Evolutionary conservation across 2,113 vertebrate species (phyloP).

Genomic region (Trichechus manatus): DNA sequence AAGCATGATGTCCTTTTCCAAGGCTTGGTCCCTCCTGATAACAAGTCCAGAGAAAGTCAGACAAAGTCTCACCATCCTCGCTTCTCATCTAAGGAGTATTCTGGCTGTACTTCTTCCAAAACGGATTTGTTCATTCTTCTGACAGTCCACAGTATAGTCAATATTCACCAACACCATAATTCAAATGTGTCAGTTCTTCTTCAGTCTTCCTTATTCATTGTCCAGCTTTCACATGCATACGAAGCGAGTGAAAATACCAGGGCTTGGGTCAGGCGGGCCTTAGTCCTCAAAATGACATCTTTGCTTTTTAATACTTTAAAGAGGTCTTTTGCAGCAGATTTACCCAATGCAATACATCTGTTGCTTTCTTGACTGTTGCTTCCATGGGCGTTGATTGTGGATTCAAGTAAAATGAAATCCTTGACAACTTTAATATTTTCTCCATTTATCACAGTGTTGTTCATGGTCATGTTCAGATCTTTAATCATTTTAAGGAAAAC

Average conservation of each 20-base stretch:
- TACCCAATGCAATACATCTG: background rate
- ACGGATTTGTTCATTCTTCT: background rate
- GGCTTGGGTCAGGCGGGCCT: background rate
- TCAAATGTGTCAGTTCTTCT: background rate
- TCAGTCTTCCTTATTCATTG: background rate
- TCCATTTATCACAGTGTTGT: background rate
- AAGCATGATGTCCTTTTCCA: background rate
- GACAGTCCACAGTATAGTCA: background rate
- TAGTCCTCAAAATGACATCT: background rate
- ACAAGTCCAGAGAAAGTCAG: background rate
- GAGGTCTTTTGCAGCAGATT: background rate
- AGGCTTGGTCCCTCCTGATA: background rate
- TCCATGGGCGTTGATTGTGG: background rate
- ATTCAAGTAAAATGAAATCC: background rate
- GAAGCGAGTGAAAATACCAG: background rate
- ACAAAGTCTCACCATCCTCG: background rate
- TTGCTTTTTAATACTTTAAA: background rate
- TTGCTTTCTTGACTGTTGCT: background rate
- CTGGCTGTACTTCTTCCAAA: background rate
- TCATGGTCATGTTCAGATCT: background rate
- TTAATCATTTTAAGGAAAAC: slow-evolving; percentile 29
- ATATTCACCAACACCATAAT: background rate
- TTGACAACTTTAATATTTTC: background rate
- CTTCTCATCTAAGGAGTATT: background rate
- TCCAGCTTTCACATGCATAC: background rate